Evolutionary conservation across 2,113 vertebrate species (phyloP).

Genomic region (Nannospalax galili): DNA sequence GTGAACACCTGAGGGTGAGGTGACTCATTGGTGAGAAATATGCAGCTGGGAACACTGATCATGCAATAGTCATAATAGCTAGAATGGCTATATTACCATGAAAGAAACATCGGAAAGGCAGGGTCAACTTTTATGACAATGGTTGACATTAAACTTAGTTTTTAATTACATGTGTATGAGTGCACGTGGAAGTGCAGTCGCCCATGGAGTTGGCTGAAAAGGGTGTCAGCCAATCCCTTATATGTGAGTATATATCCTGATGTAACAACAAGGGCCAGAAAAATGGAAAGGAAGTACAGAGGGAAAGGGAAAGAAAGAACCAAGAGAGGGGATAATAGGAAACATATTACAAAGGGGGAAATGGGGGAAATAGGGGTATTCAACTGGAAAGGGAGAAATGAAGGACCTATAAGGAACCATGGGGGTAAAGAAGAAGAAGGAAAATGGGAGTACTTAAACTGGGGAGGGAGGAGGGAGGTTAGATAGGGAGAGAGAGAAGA

Average conservation of each 20-base stretch:
- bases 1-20: not conserved
- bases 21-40: not conserved
- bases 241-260: too few species aligned
- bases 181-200: not conserved
- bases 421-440: too few species aligned
- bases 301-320: too few species aligned
- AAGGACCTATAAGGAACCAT: too few species aligned
- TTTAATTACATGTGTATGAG: not conserved
- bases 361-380: too few species aligned
- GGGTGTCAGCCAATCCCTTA: too few species aligned
- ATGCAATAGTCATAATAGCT: not conserved
- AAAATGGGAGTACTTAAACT: not conserved
- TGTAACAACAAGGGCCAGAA: too few species aligned
- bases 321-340: too few species aligned
- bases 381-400: too few species aligned
- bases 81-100: not conserved
- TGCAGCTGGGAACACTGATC: not conserved
- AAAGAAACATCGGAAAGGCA: not conserved
- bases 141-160: not conserved
- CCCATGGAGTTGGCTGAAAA: not conserved
- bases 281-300: too few species aligned
- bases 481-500: not conserved
- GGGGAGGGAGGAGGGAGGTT: not conserved
- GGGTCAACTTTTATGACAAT: conserved; percentile 3
- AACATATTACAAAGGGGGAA: too few species aligned